Evolutionary conservation across 1,140 invertebrate genomes (phyloP), one percentile per base, ranked within the genome.

Genomic region (Marisa cornuarietis): DNA sequence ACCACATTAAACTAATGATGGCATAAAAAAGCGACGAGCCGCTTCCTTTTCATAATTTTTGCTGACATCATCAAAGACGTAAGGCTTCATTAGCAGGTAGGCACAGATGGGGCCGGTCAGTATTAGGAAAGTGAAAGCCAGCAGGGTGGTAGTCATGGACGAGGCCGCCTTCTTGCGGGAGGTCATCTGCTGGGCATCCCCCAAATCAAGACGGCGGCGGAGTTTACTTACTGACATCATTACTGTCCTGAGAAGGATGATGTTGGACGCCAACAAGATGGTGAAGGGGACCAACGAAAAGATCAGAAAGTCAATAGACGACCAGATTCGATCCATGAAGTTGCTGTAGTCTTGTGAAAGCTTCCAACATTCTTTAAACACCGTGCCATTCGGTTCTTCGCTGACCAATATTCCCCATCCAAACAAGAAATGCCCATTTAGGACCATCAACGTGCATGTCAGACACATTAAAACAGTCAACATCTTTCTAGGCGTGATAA

Each of bases 91-190:
- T 14, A 58, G 54, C 0, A 14, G 54, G 73, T 75, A 75, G 24
- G 22, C 26, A 3, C 24, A 62, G 7, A 75, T 54, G 18, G 73
- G 73, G 8, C 61, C 10, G 20, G 73, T 62, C 14, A 75, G 51
- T 49, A 79, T 24, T 52, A 82, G 18, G n/a, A 82, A 82, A 10
- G 78, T 14, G 3, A 65, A 22, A 24, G 61, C 54, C 0, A 79
- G 0, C 18, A 82, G 72, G 18, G 78, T 82, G 14, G 76, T 69
- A 0, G 81, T 79, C 77, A 82, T 74, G 8, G 81, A 79, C 1
- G 81, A 73, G 26, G 58, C 51, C 9, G 24, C 52, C 71, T 54
- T 51, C 5, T 73, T 13, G 3, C 71, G 20, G 22, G 71, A 73
- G 9, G 24, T 18, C 13, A 54, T n/a, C 8, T 22, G 7, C 9